Percentiles rank a stretch among this genome's conserved stretches.
These are phyloP conservation scores for Trichonephila clavipes DNA, from an alignment of 1,140 invertebrate species.

Conservation along the genomic window DNA sequence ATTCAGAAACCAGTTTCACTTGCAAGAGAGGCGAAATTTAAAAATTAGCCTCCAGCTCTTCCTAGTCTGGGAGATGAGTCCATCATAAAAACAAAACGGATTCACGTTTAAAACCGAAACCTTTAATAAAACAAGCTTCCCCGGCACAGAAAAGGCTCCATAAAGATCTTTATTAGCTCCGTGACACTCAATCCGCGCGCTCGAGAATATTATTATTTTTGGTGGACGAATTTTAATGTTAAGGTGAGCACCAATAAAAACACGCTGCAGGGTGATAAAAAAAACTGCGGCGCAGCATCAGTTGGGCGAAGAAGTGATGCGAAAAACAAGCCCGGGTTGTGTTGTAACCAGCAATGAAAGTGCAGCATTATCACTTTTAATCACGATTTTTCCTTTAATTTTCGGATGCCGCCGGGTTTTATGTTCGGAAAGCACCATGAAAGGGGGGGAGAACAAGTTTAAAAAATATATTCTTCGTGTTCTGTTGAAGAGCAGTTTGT, in stretches of 20 bases:
- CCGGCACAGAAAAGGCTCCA: not conserved
- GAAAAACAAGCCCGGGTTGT: not conserved
- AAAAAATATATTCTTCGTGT: too few relatives aligned
- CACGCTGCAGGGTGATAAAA: conserved; percentile 21
- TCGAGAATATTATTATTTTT: not conserved
- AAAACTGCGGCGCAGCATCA: not conserved
- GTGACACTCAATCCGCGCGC: too few relatives aligned
- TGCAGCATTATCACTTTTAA: not conserved
- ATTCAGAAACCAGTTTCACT: not conserved
- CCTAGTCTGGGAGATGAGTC: not conserved
- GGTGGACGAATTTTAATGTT: conserved; percentile 24
- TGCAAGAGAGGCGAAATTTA: not conserved
- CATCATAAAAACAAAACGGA: not conserved
- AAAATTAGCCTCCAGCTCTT: not conserved
- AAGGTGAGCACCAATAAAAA: conserved; percentile 30
- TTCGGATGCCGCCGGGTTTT: not conserved
- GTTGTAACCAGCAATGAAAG: not conserved
- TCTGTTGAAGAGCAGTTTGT: too few relatives aligned
- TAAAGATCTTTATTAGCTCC: conserved; percentile 49
- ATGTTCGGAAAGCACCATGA: not conserved
- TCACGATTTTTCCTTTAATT: conserved; percentile 9
- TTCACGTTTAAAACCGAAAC: not conserved
- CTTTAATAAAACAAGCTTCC: conserved; percentile 28
- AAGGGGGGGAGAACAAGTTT: too few relatives aligned
- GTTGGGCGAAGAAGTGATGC: not conserved